phyloP scores from a whole-genome alignment of 2,888 invertebrate genomes.

The Darwinula stevensoni region DNA sequence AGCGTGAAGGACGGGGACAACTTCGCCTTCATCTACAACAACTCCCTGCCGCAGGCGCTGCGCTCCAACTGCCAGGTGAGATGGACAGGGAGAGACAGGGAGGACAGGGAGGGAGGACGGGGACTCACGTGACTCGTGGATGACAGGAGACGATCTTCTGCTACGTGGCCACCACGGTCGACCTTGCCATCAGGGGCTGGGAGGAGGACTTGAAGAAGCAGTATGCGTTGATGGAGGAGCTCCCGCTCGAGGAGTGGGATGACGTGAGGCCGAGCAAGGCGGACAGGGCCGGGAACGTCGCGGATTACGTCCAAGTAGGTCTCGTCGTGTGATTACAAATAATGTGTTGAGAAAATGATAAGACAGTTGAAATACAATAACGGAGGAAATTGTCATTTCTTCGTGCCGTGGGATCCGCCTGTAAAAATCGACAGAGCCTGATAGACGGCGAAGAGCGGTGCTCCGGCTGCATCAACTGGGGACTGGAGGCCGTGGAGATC shows the following conservation, averaged over 20 bases:
- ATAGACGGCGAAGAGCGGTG: constrained; percentile 18
- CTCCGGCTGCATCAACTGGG: constrained; percentile 26
- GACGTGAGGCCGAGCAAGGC: constrained; percentile 34
- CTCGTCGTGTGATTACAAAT: too few relatives aligned
- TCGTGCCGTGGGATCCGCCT: too few relatives aligned
- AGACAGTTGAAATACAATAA: too few relatives aligned
- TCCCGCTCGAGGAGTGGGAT: constrained; percentile 62
- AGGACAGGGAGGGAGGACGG: too few relatives aligned
- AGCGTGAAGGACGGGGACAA: constrained; percentile 10
- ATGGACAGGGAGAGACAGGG: too few relatives aligned
- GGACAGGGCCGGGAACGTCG: constrained; percentile 5
- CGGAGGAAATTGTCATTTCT: too few relatives aligned
- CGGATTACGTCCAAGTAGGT: constrained; percentile 8
- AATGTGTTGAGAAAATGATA: too few relatives aligned
- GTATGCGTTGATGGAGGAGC: constrained; percentile 48
- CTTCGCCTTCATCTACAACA: constrained; percentile 9
- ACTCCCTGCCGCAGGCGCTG: too few relatives aligned
- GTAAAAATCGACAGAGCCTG: constrained; percentile 13
- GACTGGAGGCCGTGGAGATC: constrained; percentile 25
- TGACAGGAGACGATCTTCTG: neutral
- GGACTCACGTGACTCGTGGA: too few relatives aligned
- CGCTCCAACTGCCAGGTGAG: too few relatives aligned
- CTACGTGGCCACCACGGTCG: neutral
- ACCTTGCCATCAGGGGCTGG: constrained; percentile 21
- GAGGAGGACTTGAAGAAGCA: constrained; percentile 39